Evolutionary conservation across 2,888 invertebrate genomes (phyloP).

Genomic region (Harpalus rufipes): DNA sequence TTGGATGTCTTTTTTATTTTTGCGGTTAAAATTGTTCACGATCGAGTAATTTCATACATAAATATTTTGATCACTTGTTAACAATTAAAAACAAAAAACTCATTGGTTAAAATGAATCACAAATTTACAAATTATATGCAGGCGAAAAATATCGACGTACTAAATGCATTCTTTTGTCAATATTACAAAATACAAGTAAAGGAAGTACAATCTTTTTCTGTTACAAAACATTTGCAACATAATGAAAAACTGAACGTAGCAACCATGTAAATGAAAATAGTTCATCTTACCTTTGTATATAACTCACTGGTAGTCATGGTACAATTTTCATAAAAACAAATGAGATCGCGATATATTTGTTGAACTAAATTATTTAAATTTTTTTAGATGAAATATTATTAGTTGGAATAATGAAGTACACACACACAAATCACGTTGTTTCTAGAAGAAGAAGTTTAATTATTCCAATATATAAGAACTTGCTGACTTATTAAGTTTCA

Average conservation of each 20-base stretch:
- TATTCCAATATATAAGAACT: slow-evolving; percentile 28
- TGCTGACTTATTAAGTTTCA: slow-evolving; percentile 41
- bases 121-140: background rate
- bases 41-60: background rate
- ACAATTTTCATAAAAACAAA: slow-evolving; percentile 31
- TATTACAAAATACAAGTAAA: slow-evolving; percentile 15
- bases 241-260: slow-evolving; percentile 8
- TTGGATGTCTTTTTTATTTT: no score
- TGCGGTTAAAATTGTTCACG: background rate
- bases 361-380: slow-evolving; percentile 41
- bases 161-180: background rate
- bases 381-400: slow-evolving; percentile 28
- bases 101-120: background rate
- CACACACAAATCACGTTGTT: slow-evolving; percentile 33
- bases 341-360: slow-evolving; percentile 18
- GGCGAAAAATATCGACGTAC: background rate
- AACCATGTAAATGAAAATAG: background rate
- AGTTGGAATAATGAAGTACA: slow-evolving; percentile 32
- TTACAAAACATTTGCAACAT: slow-evolving; percentile 38
- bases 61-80: background rate
- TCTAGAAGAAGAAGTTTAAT: slow-evolving; percentile 43
- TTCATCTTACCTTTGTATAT: slow-evolving; percentile 68
- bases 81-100: background rate
- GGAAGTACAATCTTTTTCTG: background rate
- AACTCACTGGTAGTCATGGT: slow-evolving; percentile 67